phyloP scores from a whole-genome alignment of 2,888 invertebrate genomes.

The Beris morrisii region DNA sequence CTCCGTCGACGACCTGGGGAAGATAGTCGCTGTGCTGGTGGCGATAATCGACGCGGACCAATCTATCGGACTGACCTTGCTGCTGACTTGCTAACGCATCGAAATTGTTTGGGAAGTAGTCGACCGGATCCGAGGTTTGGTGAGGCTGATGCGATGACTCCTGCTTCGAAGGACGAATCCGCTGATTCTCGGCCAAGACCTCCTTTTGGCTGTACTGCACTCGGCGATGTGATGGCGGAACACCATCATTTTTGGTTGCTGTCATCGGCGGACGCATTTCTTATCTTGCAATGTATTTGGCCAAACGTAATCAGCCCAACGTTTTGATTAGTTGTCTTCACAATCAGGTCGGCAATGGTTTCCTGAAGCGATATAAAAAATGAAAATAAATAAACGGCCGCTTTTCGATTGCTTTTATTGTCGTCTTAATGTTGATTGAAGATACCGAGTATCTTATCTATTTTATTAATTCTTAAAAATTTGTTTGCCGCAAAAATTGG shows the following conservation, averaged over 20 bases:
- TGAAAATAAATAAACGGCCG: background rate
- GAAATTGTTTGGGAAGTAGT: background rate
- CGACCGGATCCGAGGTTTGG: background rate
- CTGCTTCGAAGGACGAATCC: background rate
- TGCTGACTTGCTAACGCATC: background rate
- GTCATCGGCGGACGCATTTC: slow-evolving; percentile 36
- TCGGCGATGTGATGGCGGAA: slow-evolving; percentile 29
- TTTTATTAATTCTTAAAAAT: too few species aligned
- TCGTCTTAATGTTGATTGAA: too few species aligned
- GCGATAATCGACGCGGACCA: background rate
- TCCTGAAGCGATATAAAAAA: background rate
- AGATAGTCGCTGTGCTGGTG: background rate
- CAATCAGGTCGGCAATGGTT: background rate
- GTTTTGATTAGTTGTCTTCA: too few species aligned
- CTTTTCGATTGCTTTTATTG: background rate
- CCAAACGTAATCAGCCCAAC: too few species aligned
- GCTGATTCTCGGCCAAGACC: slow-evolving; percentile 32
- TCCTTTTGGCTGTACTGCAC: slow-evolving; percentile 32
- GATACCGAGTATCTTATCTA: too few species aligned
- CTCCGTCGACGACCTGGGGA: background rate
- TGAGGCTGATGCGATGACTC: background rate
- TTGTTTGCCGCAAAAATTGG: too few species aligned
- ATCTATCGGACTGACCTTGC: background rate
- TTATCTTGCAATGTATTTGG: background rate
- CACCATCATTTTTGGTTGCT: slow-evolving; percentile 36